Base-by-base conservation (phyloP, 2,797 vertebrate genomes). In the Gila robusta region DNA sequence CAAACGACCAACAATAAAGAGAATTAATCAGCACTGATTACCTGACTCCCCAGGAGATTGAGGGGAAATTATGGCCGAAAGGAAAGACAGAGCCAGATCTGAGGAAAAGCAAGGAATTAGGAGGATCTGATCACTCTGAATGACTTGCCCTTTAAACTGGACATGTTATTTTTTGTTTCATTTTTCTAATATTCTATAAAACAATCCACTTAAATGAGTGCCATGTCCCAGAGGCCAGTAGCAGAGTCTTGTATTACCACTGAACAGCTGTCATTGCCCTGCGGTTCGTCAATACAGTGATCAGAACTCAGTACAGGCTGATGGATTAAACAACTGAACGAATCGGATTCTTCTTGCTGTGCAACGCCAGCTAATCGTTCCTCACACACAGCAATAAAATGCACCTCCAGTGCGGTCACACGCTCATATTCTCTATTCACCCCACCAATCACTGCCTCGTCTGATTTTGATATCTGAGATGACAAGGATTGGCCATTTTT, bases 21-120 rank as follows among this genome's bases (percentile, higher is more conserved):
- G 95, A 94, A 96, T 96, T 96, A 95, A 96, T 96, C 95, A 95
- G 94, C 92, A 93, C 93, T 94, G 94, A 95, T 95, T 95, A 95
- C 94, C 94, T 94, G 94, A 93, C 94, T 94, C 91, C 92, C 94
- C 94, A 94, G 87, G 71, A 88, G 67, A 54, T 39, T 28, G 47
- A 26, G 67, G 17, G 23, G 39, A 21, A 44, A 56, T 16, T 59
- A 47, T 74, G 77, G 32, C 69, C 37, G 2, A 41, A 28, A 79
- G 56, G 16, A 79, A 21, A 44, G 59, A n/a, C 6, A 0, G 41
- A 81, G 26, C 32, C 19, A 47, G 62, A 66, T 44, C 81, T 8
- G 19, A 83, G 12, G 56, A 52, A 26, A 23, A 6, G 62, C 79
- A 49, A 52, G 19, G 28, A 39, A 52, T 76, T 76, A 12, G 12